Evolutionary conservation across 2,797 vertebrate genomes (phyloP).

Genomic region (Pseudochirops cupreus): DNA sequence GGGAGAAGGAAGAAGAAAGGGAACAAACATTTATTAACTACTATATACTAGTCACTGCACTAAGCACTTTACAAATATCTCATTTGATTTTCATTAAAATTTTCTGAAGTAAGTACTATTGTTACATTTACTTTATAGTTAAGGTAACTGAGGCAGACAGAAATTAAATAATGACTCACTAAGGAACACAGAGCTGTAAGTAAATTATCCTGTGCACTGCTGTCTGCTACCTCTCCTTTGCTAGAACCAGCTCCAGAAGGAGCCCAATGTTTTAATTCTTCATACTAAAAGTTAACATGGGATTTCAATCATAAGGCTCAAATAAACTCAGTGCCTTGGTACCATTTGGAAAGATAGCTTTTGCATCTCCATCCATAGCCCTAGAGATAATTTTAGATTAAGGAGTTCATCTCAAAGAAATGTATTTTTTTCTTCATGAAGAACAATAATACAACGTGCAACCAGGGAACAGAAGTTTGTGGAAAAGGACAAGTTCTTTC

Average conservation of each 20-base stretch:
- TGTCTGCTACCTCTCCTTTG: conserved; percentile 1
- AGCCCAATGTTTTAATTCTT: conserved; percentile 9
- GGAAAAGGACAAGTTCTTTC: not conserved
- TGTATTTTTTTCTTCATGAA: not conserved
- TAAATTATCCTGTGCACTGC: not conserved
- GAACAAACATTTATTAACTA: not conserved
- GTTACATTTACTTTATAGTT: not conserved
- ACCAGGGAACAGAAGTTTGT: conserved; percentile 14
- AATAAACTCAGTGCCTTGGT: conserved; percentile 44
- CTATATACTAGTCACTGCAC: not conserved
- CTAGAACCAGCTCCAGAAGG: conserved; percentile 36
- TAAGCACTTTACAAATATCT: not conserved
- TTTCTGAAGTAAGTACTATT: not conserved
- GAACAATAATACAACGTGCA: not conserved
- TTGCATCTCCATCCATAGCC: conserved; percentile 19
- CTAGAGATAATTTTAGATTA: conserved; percentile 55
- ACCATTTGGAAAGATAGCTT: conserved; percentile 5
- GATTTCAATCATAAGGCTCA: conserved; percentile 60
- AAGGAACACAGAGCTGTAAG: not conserved
- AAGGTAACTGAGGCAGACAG: not conserved
- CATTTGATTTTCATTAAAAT: not conserved
- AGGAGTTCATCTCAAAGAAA: not conserved
- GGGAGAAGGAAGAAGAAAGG: not conserved
- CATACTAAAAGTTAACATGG: not conserved
- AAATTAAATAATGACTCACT: not conserved